A percentile compares a stretch with the other conserved stretches of the same genome.
These are phyloP conservation scores for Chymomyza procnemis DNA, from an alignment of 2,888 invertebrate species.

Conservation along the genomic window DNA sequence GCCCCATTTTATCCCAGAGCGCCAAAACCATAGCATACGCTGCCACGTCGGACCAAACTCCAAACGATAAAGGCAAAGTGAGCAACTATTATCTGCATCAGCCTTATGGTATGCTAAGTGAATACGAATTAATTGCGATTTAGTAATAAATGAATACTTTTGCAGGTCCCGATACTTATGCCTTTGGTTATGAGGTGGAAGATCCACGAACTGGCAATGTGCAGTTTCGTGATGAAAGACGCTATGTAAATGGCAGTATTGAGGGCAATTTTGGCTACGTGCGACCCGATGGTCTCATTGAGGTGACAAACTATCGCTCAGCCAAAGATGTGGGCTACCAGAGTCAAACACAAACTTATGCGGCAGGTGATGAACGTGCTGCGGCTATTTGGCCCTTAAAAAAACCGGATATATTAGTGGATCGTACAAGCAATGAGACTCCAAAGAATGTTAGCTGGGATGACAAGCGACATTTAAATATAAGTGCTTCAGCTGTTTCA, in stretches of 20 bases:
- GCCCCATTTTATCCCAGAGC: constrained; percentile 31
- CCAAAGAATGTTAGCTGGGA: constrained; percentile 48
- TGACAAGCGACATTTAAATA: constrained; percentile 62
- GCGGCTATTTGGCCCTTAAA: constrained; percentile 61
- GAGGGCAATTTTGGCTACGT: constrained; percentile 86
- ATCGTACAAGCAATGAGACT: constrained; percentile 11
- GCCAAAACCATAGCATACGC: constrained; percentile 35
- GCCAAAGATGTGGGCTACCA: constrained; percentile 82
- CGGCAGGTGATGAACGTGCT: constrained; percentile 39
- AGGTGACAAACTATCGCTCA: constrained; percentile 83
- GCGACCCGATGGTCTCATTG: constrained; percentile 82
- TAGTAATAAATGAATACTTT: no score
- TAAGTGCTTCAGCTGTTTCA: constrained; percentile 59
- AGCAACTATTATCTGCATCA: constrained; percentile 70
- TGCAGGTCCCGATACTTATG: constrained; percentile 83
- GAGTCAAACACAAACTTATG: constrained; percentile 57
- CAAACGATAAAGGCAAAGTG: constrained; percentile 25
- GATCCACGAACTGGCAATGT: constrained; percentile 83
- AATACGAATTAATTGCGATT: neutral
- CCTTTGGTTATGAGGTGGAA: constrained; percentile 85
- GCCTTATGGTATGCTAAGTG: constrained; percentile 66
- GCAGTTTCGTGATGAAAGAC: constrained; percentile 86
- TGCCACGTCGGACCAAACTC: constrained; percentile 22
- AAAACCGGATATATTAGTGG: constrained; percentile 39
- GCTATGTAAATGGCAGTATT: constrained; percentile 85